Percentiles rank a stretch among this genome's conserved stretches.
Evolutionary conservation across 92 coral and sea anemone species (phyloP).

Genomic region (Actinostola sp.): DNA sequence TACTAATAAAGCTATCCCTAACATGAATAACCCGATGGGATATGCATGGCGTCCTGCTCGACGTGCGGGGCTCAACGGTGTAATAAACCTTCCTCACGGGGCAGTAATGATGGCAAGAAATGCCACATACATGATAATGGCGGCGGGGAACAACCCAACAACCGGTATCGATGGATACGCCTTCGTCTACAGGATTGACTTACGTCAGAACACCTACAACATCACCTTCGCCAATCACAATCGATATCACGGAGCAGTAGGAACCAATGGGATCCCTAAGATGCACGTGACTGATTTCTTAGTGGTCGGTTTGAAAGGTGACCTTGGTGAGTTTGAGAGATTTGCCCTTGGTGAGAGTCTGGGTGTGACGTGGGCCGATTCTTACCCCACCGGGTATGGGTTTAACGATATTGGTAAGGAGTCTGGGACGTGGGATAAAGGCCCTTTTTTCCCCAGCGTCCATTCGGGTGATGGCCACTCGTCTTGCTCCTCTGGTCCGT

Average conservation of each 20-base stretch:
- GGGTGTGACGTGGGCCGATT: constrained; percentile 77
- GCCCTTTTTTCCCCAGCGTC: constrained; percentile 94
- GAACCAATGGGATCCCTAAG: constrained; percentile 70
- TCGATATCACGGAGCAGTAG: constrained; percentile 69
- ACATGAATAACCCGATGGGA: constrained; percentile 94
- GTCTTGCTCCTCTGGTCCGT: constrained; percentile 41
- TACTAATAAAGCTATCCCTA: constrained; percentile 79
- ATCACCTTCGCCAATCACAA: constrained; percentile 91
- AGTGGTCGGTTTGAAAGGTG: constrained; percentile 92
- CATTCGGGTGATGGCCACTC: constrained; percentile 80
- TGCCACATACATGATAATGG: constrained; percentile 92
- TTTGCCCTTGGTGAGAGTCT: constrained; percentile 77
- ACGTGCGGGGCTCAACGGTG: constrained; percentile 69
- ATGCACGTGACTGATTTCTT: constrained; percentile 85
- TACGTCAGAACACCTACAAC: constrained; percentile 68
- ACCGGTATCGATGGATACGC: constrained; percentile 72
- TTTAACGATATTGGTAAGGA: constrained; percentile 59
- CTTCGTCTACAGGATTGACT: constrained; percentile 70
- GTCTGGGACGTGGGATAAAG: constrained; percentile 41
- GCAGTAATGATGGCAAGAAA: constrained; percentile 83
- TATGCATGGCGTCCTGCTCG: constrained; percentile 84
- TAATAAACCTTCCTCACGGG: constrained; percentile 72
- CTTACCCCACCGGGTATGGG: constrained; percentile 92
- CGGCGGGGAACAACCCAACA: constrained; percentile 90
- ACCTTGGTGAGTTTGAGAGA: constrained; percentile 70